These are phyloP conservation scores for Drosophila anceps DNA, from an alignment of 2,888 invertebrate species.

Conservation along the genomic window DNA sequence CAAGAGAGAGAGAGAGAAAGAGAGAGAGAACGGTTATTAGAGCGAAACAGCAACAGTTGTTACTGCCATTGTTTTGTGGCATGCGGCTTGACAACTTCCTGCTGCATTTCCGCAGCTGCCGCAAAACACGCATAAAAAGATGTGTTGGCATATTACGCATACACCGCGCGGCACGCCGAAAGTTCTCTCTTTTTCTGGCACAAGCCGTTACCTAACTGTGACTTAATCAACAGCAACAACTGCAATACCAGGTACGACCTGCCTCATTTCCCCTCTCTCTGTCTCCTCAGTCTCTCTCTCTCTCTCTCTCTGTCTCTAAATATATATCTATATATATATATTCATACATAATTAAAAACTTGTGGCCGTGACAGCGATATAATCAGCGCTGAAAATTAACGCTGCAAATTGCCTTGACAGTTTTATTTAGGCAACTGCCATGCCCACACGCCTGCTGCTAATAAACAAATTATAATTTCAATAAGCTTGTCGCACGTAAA, in stretches of 20 bases:
- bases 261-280: background rate
- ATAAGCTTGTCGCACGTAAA: constrained; percentile 54
- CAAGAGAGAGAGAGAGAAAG: background rate
- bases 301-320: background rate
- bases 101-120: constrained; percentile 52
- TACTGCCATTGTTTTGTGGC: constrained; percentile 13
- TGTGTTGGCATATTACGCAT: constrained; percentile 44
- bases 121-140: constrained; percentile 21
- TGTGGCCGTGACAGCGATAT: constrained; percentile 56
- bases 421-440: constrained; percentile 22
- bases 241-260: constrained; percentile 14
- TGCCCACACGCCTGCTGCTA: constrained; percentile 44
- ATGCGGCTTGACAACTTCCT: constrained; percentile 46
- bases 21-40: background rate
- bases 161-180: constrained; percentile 38
- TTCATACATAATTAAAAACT: constrained; percentile 66
- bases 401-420: constrained; percentile 31
- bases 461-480: constrained; percentile 75
- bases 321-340: constrained; percentile 45
- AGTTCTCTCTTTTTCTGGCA: constrained; percentile 22
- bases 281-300: too few relatives aligned
- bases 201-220: constrained; percentile 41
- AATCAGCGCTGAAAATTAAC: constrained; percentile 37
- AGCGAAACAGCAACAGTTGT: constrained; percentile 15
- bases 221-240: constrained; percentile 46